phyloP scores from a whole-genome alignment of 2,113 vertebrate genomes.

The Orycteropus afer region DNA sequence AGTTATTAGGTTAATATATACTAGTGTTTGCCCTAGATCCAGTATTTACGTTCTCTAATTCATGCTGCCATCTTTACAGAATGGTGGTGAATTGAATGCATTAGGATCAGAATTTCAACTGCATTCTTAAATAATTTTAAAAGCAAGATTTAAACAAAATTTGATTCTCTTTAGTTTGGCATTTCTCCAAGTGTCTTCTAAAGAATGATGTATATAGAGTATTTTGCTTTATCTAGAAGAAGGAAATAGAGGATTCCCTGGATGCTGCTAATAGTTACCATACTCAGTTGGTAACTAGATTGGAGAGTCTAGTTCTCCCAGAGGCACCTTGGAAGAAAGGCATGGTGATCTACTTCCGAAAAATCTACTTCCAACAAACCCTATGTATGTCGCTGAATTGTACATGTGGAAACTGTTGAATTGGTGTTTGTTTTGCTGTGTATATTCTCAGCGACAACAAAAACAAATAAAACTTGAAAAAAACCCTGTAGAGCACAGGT shows the following conservation, averaged over 20 bases:
- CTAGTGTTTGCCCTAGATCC: neutral
- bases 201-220: neutral
- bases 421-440: neutral
- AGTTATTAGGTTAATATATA: neutral
- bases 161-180: constrained; percentile 14
- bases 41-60: constrained; percentile 5
- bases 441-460: no score
- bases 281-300: neutral
- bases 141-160: neutral
- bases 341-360: neutral
- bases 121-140: constrained; percentile 1
- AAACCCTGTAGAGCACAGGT: neutral
- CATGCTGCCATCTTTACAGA: neutral
- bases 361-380: neutral
- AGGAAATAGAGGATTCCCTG: neutral
- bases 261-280: neutral
- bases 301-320: neutral
- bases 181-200: neutral
- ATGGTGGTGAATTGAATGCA: neutral
- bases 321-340: neutral
- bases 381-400: neutral
- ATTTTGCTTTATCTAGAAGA: neutral
- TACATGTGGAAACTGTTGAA: neutral
- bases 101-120: neutral
- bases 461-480: neutral